Conservation (phyloP, 2,797 vertebrate species). For the Cichlasoma orientale region DNA sequence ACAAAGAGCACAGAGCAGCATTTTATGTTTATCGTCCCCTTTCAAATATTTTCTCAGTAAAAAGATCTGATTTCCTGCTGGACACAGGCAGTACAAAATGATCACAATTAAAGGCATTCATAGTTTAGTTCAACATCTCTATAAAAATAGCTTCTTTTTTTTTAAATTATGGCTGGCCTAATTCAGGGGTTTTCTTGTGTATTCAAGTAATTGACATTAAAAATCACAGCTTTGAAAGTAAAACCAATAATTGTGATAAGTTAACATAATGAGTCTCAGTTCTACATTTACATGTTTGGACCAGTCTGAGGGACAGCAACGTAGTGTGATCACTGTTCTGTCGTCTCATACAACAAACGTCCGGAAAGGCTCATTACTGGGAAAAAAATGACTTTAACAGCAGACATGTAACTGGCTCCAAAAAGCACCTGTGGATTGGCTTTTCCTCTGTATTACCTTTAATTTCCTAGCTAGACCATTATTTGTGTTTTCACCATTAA, state of each 20-base stretch:
- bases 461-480: neutral
- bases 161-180: neutral
- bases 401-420: neutral
- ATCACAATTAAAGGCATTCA: neutral
- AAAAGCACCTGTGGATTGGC: neutral
- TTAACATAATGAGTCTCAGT: neutral
- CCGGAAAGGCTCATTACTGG: neutral
- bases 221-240: neutral
- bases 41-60: constrained; percentile 23
- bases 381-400: neutral
- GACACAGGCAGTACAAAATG: neutral
- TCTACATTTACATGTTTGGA: neutral
- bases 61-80: constrained; percentile 41
- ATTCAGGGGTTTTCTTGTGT: neutral
- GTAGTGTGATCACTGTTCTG: neutral
- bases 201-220: neutral
- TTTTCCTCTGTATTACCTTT: neutral
- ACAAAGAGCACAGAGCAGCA: neutral
- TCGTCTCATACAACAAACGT: neutral
- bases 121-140: constrained; percentile 5
- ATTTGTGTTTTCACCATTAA: constrained; percentile 13
- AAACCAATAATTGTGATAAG: neutral
- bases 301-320: neutral
- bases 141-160: too few relatives aligned
- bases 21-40: constrained; percentile 26